Percentiles rank a stretch among this genome's conserved stretches.
phyloP scores from a whole-genome alignment of 2,888 invertebrate species.

The Furcula furcula region DNA sequence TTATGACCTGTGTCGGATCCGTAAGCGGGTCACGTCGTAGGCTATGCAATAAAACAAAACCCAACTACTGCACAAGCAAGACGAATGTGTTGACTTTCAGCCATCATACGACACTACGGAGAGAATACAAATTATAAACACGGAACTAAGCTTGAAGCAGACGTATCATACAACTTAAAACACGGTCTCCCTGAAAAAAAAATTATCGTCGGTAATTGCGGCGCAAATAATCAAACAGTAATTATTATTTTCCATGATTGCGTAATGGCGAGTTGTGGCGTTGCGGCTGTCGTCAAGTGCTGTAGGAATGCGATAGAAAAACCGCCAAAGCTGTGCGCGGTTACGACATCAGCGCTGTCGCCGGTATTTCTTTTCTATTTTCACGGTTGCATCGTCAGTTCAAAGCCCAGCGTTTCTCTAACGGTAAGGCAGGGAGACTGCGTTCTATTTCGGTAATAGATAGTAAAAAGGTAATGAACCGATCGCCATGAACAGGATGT shows the following conservation, averaged over 20 bases:
- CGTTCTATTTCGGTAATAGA: conserved; percentile 20
- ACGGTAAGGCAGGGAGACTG: conserved; percentile 11
- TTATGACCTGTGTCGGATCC: conserved; percentile 58
- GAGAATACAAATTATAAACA: conserved; percentile 49
- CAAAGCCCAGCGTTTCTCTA: conserved; percentile 24
- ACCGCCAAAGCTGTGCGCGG: conserved; percentile 31
- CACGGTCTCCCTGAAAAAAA: not conserved
- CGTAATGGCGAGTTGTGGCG: conserved; percentile 21
- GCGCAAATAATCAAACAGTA: conserved; percentile 1
- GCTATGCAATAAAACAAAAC: conserved; percentile 60
- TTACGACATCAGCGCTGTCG: conserved; percentile 23
- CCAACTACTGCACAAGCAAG: conserved; percentile 49
- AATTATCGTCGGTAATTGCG: not conserved
- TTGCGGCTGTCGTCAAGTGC: conserved; percentile 25
- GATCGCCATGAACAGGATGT: conserved; percentile 16
- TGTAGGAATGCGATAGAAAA: conserved; percentile 43
- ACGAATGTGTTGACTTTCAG: conserved; percentile 48
- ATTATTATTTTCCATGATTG: conserved; percentile 22
- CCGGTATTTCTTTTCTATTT: conserved; percentile 28
- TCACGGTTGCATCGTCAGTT: conserved; percentile 24
- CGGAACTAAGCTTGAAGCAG: conserved; percentile 34
- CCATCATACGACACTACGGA: conserved; percentile 31
- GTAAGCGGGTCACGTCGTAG: conserved; percentile 64
- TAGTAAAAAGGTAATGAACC: conserved; percentile 16
- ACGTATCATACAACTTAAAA: not conserved